Evolutionary conservation across 2,888 invertebrate genomes (phyloP), one percentile per base, ranked within the genome.

Genomic region (Tenthredo scrophulariae): DNA sequence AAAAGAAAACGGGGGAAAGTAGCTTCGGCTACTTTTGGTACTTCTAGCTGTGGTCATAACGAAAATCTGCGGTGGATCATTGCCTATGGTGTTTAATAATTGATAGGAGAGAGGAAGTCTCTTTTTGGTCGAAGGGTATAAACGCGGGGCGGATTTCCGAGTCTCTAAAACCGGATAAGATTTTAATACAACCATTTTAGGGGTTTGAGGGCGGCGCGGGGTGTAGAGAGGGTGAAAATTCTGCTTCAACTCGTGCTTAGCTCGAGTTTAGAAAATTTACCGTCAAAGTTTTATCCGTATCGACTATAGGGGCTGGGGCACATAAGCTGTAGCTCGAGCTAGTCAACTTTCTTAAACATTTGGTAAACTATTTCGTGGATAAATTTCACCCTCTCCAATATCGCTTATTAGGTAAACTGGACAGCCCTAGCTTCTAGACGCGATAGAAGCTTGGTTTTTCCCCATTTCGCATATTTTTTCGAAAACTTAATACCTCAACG

Each of bases 201-300:
- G 43, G 43, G 74, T 74, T 67, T 29, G 3, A 26, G 33, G 65
- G n/a, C 9, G 2, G 62, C 7, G 9, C 37, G 58, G 18, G n/a
- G 6, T 1, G n/a, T 1, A 22, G 13, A n/a, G 72, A 10, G 37
- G 33, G 9, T 29, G 40, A 9, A 72, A 72, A 40, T 37, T 40
- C 40, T 46, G 13, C 26, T 50, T 50, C n/a, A 33, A 54, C 46
- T 77, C 33, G 29, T 33, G 46, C 29, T 50, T 50, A 13, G 13
- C 46, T 13, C 1, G n/a, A 80, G 58, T 80, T 80, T 62, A 4
- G 37, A 29, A 80, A 80, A 80, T 80, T 80, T 80, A 80, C 26
- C 80, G 40, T 58, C 15, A 80, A 80, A 80, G 22, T 80, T 80
- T 80, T 65, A 58, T 62, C 40, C 80, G 62, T 62, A 80, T 80